A percentile compares a stretch with the other conserved stretches of the same genome.
phyloP scores from a whole-genome alignment of 2,113 vertebrate species.

The Corythaeola cristata region DNA sequence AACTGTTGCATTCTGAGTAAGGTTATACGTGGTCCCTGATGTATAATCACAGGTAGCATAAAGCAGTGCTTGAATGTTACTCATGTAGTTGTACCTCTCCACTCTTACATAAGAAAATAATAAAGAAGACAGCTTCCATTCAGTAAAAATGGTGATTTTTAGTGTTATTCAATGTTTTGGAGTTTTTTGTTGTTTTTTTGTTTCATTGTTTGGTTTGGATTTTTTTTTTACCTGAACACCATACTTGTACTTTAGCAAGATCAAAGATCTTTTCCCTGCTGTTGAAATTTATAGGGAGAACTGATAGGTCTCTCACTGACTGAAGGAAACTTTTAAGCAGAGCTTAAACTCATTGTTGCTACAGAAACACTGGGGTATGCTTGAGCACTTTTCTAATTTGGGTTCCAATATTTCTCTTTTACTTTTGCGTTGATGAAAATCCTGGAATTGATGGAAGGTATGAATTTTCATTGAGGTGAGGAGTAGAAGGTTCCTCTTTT shows the following conservation, averaged over 20 bases:
- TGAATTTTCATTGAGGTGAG: not conserved
- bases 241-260: not conserved
- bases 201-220: too few relatives aligned
- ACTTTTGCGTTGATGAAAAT: not conserved
- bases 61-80: not conserved
- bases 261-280: not conserved
- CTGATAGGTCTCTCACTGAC: not conserved
- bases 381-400: not conserved
- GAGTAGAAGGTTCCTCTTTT: not conserved
- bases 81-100: not conserved
- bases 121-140: not conserved
- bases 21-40: not conserved
- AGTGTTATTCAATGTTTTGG: not conserved
- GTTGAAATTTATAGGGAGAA: not conserved
- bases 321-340: not conserved
- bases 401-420: not conserved
- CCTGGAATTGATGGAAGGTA: not conserved
- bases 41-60: not conserved
- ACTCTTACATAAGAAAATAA: not conserved
- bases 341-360: not conserved
- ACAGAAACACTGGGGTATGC: not conserved
- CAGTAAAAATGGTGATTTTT: not conserved
- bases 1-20: not conserved
- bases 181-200: not conserved
- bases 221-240: not conserved